These are phyloP conservation scores for Oscheius sp. DNA, from an alignment of 2,888 invertebrate genomes.

Conservation along the genomic window DNA sequence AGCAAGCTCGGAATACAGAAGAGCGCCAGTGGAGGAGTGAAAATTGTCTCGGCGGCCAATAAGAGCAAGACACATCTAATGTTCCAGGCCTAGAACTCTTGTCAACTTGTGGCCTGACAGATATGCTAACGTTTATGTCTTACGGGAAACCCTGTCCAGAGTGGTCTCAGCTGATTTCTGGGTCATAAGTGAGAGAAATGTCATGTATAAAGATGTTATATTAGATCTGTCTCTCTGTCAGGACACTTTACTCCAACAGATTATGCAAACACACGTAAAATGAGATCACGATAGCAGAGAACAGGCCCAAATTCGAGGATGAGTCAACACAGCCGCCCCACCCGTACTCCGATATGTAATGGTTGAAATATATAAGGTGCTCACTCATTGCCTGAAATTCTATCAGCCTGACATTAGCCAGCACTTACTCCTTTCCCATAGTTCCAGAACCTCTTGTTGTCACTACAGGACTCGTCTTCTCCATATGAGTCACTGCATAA, in stretches of 20 bases:
- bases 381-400: constrained; percentile 46
- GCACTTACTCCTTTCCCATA: constrained; percentile 45
- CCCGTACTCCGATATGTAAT: constrained; percentile 53
- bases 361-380: constrained; percentile 56
- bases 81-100: constrained; percentile 41
- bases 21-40: constrained; percentile 55
- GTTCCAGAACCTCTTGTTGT: constrained; percentile 48
- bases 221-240: too few species aligned
- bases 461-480: constrained; percentile 55
- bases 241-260: too few species aligned
- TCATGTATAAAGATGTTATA: too few species aligned
- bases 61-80: constrained; percentile 69
- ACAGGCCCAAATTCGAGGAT: neutral
- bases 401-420: too few species aligned
- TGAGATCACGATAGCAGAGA: too few species aligned
- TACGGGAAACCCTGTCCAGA: too few species aligned
- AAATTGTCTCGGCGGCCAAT: constrained; percentile 50
- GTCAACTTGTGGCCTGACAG: too few species aligned
- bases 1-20: constrained; percentile 67
- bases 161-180: too few species aligned
- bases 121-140: too few species aligned
- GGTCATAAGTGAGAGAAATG: too few species aligned
- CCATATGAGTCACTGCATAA: constrained; percentile 46
- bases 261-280: too few species aligned
- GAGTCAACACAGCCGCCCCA: constrained; percentile 42